These are phyloP conservation scores for Petrosia ficiformis DNA, from an alignment of 37 sponge, comb jelly and placozoan species.

Conservation along the genomic window DNA sequence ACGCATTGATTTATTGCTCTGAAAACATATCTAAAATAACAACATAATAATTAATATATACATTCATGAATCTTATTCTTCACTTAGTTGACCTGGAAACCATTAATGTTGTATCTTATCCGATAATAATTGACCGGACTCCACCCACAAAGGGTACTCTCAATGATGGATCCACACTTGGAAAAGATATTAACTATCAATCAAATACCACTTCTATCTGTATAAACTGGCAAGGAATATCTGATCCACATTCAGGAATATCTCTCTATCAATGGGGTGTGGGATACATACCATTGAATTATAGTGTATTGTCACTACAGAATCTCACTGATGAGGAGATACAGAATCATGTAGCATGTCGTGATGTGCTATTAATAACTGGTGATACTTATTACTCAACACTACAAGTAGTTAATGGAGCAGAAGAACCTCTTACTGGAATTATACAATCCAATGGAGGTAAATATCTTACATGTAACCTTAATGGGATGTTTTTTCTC, in stretches of 20 bases:
- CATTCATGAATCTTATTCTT: neutral
- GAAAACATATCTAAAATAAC: too few species aligned
- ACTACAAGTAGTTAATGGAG: slow-evolving; percentile 58
- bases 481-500: too few species aligned
- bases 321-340: slow-evolving; percentile 25
- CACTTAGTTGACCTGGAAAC: slow-evolving; percentile 58
- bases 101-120: slow-evolving; percentile 15
- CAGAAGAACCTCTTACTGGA: slow-evolving; percentile 15
- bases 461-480: slow-evolving; percentile 32
- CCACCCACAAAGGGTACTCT: slow-evolving; percentile 54
- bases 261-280: slow-evolving; percentile 43
- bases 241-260: slow-evolving; percentile 68
- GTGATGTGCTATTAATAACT: slow-evolving; percentile 28
- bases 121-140: slow-evolving; percentile 64
- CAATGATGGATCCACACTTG: slow-evolving; percentile 26
- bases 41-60: neutral
- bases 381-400: slow-evolving; percentile 76
- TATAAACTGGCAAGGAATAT: slow-evolving; percentile 59
- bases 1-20: too few species aligned
- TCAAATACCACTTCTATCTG: slow-evolving; percentile 28
- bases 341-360: slow-evolving; percentile 19
- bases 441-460: slow-evolving; percentile 67
- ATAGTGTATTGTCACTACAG: neutral
- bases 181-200: slow-evolving; percentile 55
- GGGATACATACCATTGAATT: slow-evolving; percentile 22